Evolutionary conservation across 2,113 vertebrate species (phyloP), one percentile per base, ranked within the genome.

Genomic region (Silurus asotus): DNA sequence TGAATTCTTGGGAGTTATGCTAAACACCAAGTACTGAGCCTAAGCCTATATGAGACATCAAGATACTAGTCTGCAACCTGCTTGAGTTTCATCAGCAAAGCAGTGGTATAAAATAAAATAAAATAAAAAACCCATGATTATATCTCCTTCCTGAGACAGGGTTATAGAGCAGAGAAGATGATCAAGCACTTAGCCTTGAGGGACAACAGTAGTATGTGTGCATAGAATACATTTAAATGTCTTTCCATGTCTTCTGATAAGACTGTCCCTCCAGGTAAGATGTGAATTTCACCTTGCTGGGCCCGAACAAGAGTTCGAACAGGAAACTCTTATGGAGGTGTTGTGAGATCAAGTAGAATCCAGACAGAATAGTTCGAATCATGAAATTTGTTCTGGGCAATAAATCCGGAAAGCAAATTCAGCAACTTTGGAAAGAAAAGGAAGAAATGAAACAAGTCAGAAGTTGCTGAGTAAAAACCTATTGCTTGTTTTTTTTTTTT

Each of bases 181-280:
- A 75, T 51, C 19, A n/a, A 75, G 72, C 48, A n/a, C 19, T 75
- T 11, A 75, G 72, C 20, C 72, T 75, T 75, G 72, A 51, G 48
- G 48, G 49, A 51, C 48, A 51, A 19, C 45, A 11, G 19, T 74
- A 5, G 70, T 23, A 6, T 75, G 9, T 51, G 48, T 75, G 20
- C 45, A 75, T 75, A 20, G 20, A 53, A 10, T 13, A 11, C 9
- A n/a, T 75, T 19, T 75, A 1, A 5, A 51, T 49, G 4, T 10
- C 20, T 23, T 51, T 75, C 72, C 20, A 72, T 53, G 19, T 53
- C 20, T 51, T 3, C 5, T 13, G 72, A n/a, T 75, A 49, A 48
- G 69, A 72, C 70, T 51, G 45, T 74, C 70, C 19, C 9, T 74
- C 8, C 17, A 72, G 28, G 6, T 20, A 72, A 48, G 25, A 45